Conservation (phyloP, 1,140 invertebrate species). For the Drosophila truncata region DNA sequence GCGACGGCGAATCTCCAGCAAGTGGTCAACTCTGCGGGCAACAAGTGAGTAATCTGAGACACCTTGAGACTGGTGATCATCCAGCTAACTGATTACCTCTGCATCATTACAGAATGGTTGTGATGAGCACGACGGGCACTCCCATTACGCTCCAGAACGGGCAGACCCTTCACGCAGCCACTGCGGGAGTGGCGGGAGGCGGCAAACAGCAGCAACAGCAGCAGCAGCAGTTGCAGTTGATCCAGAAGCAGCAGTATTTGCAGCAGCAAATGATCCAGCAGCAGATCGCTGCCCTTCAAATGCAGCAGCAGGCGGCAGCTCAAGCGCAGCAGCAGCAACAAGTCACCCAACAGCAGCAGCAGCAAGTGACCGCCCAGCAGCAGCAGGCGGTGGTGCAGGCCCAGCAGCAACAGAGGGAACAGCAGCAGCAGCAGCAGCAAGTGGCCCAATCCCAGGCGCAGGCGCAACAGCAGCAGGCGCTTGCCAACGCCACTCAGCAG, state of each 20-base stretch:
- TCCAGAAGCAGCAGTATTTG: conserved; percentile 75
- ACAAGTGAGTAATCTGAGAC: conserved; percentile 62
- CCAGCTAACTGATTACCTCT: background rate
- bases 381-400: conserved; percentile 77
- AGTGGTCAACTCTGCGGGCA: conserved; percentile 79
- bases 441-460: conserved; percentile 72
- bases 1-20: conserved; percentile 85
- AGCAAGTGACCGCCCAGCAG: conserved; percentile 60
- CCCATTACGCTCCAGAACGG: conserved; percentile 82
- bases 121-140: conserved; percentile 81
- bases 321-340: conserved; percentile 67
- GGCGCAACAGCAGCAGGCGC: conserved; percentile 71
- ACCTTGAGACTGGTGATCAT: background rate
- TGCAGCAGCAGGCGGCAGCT: conserved; percentile 75
- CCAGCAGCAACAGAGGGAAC: conserved; percentile 79
- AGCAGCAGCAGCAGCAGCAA: conserved; percentile 79
- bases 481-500: conserved; percentile 74
- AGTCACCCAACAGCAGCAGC: conserved; percentile 68
- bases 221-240: conserved; percentile 62
- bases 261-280: conserved; percentile 81
- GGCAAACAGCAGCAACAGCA: conserved; percentile 68
- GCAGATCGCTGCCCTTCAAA: conserved; percentile 69
- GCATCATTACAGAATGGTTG: conserved; percentile 74
- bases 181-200: conserved; percentile 32
- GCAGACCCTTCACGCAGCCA: conserved; percentile 71